Evolutionary conservation across 2,797 vertebrate species (phyloP).

Genomic region (Notamacropus eugenii): DNA sequence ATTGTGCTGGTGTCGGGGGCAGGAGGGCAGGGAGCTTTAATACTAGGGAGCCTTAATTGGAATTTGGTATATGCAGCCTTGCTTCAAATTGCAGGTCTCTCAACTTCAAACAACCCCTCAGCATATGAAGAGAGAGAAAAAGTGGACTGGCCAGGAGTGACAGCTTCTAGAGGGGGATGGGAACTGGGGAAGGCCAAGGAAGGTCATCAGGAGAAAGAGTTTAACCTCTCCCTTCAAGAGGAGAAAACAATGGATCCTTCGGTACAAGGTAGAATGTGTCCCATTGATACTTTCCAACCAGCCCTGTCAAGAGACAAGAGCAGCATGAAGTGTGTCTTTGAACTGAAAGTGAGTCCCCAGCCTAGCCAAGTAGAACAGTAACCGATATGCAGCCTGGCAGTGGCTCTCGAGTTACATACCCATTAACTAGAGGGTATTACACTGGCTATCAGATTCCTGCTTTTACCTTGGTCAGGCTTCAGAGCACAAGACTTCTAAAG

Average conservation of each 20-base stretch:
- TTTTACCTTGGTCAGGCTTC: slow-evolving; percentile 65
- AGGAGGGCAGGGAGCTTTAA: not conserved
- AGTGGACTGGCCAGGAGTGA: not conserved
- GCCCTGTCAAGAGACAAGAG: slow-evolving; percentile 14
- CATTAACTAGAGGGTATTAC: slow-evolving; percentile 56
- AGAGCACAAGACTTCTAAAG: slow-evolving; percentile 62
- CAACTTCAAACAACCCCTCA: slow-evolving; percentile 70
- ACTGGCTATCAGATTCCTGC: slow-evolving; percentile 70
- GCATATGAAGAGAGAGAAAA: slow-evolving; percentile 41
- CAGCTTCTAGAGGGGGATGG: slow-evolving; percentile 62
- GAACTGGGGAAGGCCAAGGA: slow-evolving; percentile 45
- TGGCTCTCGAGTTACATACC: slow-evolving; percentile 57
- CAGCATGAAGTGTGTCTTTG: slow-evolving; percentile 71
- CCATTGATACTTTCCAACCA: slow-evolving; percentile 30
- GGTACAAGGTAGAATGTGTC: not conserved
- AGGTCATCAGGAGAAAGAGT: slow-evolving; percentile 64
- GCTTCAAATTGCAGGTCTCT: slow-evolving; percentile 69
- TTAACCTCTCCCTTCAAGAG: slow-evolving; percentile 59
- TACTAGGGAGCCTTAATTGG: not conserved
- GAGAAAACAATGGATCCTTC: slow-evolving; percentile 72
- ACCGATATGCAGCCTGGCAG: slow-evolving; percentile 58
- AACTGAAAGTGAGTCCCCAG: slow-evolving; percentile 68
- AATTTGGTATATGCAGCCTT: slow-evolving; percentile 18
- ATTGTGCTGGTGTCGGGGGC: not conserved
- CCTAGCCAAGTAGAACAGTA: slow-evolving; percentile 57